These are phyloP conservation scores for Formicarius rufipectus DNA, from an alignment of 2,113 vertebrate genomes.

Conservation along the genomic window DNA sequence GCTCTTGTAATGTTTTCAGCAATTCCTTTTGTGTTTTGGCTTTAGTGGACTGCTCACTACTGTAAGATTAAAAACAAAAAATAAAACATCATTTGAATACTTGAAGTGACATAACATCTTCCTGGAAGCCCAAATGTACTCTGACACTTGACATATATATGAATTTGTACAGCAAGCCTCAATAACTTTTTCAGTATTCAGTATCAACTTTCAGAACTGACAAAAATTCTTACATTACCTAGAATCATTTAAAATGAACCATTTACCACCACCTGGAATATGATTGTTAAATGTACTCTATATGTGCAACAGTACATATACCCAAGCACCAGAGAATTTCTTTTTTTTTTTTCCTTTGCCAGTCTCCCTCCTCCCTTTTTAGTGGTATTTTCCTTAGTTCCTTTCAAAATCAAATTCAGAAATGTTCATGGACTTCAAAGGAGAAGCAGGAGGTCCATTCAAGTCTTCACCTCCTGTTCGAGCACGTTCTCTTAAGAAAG, in stretches of 20 bases:
- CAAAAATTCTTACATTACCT: background rate
- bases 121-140: background rate
- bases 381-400: conserved; percentile 9
- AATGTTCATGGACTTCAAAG: conserved; percentile 45
- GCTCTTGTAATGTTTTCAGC: conserved; percentile 86
- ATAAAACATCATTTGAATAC: background rate
- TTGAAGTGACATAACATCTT: background rate
- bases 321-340: background rate
- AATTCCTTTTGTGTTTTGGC: conserved; percentile 90
- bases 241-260: background rate
- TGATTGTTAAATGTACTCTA: background rate
- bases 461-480: conserved; percentile 40
- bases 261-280: background rate
- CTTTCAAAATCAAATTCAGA: conserved; percentile 39
- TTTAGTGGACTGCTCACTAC: conserved; percentile 89
- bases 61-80: conserved; percentile 62
- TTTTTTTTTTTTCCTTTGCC: background rate
- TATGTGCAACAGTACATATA: background rate
- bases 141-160: background rate
- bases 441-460: conserved; percentile 36
- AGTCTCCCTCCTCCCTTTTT: background rate
- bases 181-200: background rate
- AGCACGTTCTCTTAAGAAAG: conserved; percentile 21
- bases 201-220: background rate
- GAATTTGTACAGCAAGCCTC: background rate